Conservation (phyloP, 2,888 invertebrate genomes). For the Lydus trimaculatus region DNA sequence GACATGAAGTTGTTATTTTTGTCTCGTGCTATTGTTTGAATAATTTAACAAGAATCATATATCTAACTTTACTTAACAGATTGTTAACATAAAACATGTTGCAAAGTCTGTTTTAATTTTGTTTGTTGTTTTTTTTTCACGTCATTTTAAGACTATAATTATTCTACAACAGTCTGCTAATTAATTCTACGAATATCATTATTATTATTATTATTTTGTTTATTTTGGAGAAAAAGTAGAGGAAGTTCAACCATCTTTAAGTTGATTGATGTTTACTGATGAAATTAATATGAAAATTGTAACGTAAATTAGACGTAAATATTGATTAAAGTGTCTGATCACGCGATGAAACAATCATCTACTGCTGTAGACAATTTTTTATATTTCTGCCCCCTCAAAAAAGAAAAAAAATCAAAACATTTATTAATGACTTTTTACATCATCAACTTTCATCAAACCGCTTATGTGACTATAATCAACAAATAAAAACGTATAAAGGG, state of each 20-base stretch:
- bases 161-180: background rate
- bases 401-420: background rate
- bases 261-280: constrained; percentile 22
- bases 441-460: background rate
- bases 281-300: constrained; percentile 26
- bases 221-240: background rate
- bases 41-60: background rate
- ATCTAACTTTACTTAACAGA: background rate
- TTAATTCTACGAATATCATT: background rate
- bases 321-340: constrained; percentile 28
- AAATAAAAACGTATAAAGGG: background rate
- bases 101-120: background rate
- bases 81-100: background rate
- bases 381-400: background rate
- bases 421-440: background rate
- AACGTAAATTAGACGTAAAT: constrained; percentile 25
- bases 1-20: background rate
- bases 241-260: background rate
- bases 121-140: background rate
- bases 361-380: background rate
- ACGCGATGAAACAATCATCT: background rate
- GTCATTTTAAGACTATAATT: background rate
- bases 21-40: background rate
- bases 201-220: no score
- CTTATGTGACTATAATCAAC: background rate